These are phyloP conservation scores for Acanthoscelides obtectus DNA, from an alignment of 2,888 invertebrate genomes.

Conservation along the genomic window DNA sequence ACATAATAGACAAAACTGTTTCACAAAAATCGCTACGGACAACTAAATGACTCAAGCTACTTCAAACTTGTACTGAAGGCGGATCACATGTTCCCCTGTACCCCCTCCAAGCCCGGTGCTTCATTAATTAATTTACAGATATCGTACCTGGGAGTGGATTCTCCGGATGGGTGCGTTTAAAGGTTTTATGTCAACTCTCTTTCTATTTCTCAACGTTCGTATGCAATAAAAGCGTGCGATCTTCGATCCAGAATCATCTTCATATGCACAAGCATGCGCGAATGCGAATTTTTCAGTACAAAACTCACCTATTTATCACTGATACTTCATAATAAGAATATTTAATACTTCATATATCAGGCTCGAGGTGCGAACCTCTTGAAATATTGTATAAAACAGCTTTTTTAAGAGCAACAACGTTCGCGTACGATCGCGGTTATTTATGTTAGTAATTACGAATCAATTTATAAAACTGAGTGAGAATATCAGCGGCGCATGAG, in stretches of 20 bases:
- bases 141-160: no score
- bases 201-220: background rate
- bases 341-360: conserved; percentile 21
- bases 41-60: no score
- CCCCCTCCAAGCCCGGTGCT: no score
- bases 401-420: conserved; percentile 20
- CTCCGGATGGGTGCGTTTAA: no score
- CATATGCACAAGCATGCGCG: background rate
- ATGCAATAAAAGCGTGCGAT: background rate
- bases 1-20: no score
- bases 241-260: background rate
- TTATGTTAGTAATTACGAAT: conserved; percentile 32
- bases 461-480: conserved; percentile 29
- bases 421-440: conserved; percentile 15
- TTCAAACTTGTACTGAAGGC: no score
- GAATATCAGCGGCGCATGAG: conserved; percentile 3
- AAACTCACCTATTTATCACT: background rate
- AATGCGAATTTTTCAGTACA: background rate
- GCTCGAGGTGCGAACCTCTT: conserved; percentile 11
- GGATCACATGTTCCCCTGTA: no score
- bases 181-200: no score
- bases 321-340: conserved; percentile 15
- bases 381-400: conserved; percentile 20
- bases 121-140: no score
- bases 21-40: no score